These are phyloP conservation scores for Corynorhinus townsendii DNA, from an alignment of 2,113 vertebrate species.

Conservation along the genomic window DNA sequence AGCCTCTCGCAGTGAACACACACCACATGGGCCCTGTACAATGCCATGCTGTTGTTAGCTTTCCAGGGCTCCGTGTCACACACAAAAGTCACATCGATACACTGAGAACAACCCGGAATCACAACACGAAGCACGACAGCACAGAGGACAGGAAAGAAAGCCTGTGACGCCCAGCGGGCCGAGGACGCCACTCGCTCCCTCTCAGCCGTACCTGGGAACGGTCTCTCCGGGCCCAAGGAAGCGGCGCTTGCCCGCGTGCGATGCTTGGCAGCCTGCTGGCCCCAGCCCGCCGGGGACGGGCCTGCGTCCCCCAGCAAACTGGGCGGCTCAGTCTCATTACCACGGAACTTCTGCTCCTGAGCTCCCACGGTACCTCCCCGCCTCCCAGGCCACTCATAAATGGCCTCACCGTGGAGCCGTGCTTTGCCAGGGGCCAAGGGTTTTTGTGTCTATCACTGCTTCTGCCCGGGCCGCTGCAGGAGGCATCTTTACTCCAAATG, in stretches of 20 bases:
- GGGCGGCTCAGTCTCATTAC: not conserved
- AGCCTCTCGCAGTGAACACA: slow-evolving; percentile 64
- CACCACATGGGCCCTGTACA: slow-evolving; percentile 58
- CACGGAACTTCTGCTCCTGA: not conserved
- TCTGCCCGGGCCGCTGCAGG: not conserved
- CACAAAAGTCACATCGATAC: slow-evolving; percentile 3
- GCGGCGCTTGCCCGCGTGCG: not conserved
- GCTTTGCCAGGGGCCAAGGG: not conserved
- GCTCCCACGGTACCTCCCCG: not conserved
- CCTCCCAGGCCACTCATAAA: not conserved
- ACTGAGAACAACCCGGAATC: slow-evolving; percentile 30
- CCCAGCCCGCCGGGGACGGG: not conserved
- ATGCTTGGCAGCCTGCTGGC: not conserved
- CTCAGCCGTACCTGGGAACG: slow-evolving; percentile 56
- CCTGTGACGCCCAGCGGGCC: not conserved
- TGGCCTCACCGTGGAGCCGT: not conserved
- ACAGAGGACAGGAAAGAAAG: not conserved
- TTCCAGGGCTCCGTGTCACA: slow-evolving; percentile 57
- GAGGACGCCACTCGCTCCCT: slow-evolving; percentile 23
- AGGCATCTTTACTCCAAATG: not conserved
- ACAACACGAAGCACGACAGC: not conserved
- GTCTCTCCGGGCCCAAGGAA: slow-evolving; percentile 30
- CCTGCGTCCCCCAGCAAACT: not conserved
- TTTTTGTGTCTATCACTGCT: not conserved
- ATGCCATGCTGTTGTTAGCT: slow-evolving; percentile 79